These are phyloP conservation scores for Lacerta viridis DNA, from an alignment of 2,797 vertebrate genomes.

Conservation along the genomic window DNA sequence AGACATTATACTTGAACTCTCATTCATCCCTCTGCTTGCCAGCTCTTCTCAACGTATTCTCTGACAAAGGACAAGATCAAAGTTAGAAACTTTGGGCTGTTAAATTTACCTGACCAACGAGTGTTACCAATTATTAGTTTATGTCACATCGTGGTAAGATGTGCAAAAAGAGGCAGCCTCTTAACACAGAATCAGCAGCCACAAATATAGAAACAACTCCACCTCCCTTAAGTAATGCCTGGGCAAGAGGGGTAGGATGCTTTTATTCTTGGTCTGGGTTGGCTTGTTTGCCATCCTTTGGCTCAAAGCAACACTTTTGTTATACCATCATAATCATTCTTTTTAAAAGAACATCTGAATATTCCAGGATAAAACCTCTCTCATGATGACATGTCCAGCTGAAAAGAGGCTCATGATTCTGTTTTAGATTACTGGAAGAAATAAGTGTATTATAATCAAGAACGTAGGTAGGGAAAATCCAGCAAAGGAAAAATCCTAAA, in stretches of 20 bases:
- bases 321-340: not conserved
- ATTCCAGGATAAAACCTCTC: not conserved
- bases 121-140: not conserved
- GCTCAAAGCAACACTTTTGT: not conserved
- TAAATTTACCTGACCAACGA: not conserved
- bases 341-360: not conserved
- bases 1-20: conserved; percentile 4
- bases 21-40: not conserved
- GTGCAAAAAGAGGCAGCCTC: not conserved
- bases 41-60: not conserved
- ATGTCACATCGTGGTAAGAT: not conserved
- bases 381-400: not conserved
- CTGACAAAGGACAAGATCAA: not conserved
- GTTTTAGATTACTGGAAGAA: not conserved
- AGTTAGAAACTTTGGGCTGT: not conserved
- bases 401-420: not conserved
- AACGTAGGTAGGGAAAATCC: not conserved
- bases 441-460: not conserved
- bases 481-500: not conserved
- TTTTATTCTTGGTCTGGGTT: not conserved
- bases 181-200: not conserved
- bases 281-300: not conserved
- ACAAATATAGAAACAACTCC: not conserved
- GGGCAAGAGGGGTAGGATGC: not conserved
- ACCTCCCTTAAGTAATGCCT: not conserved